Evolutionary conservation across 2,888 invertebrate species (phyloP).

Genomic region (Pollenia angustigena): DNA sequence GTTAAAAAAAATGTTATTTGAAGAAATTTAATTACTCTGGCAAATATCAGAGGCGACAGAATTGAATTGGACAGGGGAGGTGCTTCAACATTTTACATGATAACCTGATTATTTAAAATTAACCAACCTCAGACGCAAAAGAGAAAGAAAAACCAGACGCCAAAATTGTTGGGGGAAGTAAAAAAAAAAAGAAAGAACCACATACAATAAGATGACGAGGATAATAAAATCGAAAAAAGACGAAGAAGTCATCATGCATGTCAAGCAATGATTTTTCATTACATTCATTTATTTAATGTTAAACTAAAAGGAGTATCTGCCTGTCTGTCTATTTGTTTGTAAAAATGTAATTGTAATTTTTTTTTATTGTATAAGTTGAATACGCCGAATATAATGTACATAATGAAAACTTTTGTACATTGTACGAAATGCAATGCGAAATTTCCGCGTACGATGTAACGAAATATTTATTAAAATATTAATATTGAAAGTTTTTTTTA

Average conservation of each 20-base stretch:
- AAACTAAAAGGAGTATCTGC: background rate
- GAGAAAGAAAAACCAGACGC: slow-evolving; percentile 26
- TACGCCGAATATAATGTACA: too few species aligned
- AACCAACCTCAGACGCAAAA: slow-evolving; percentile 52
- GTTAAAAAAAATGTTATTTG: too few species aligned
- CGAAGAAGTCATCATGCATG: slow-evolving; percentile 28
- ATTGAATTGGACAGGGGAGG: slow-evolving; percentile 32
- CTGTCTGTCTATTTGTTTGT: background rate
- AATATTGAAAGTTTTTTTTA: background rate
- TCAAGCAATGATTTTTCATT: slow-evolving; percentile 69
- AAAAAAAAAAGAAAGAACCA: background rate
- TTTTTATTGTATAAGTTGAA: background rate
- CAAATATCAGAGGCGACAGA: slow-evolving; percentile 17
- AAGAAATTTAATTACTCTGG: background rate
- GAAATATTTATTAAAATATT: background rate
- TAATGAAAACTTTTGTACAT: background rate
- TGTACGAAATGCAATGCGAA: background rate
- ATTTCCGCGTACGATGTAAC: background rate
- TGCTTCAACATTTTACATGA: slow-evolving; percentile 55
- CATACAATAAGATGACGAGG: background rate
- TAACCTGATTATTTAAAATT: slow-evolving; percentile 72
- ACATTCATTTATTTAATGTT: slow-evolving; percentile 43
- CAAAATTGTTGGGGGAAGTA: background rate
- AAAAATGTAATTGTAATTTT: background rate
- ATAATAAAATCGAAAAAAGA: background rate